Evolutionary conservation across 2,888 invertebrate genomes (phyloP), one percentile per base, ranked within the genome.

Genomic region (Pediacus dermestoides): DNA sequence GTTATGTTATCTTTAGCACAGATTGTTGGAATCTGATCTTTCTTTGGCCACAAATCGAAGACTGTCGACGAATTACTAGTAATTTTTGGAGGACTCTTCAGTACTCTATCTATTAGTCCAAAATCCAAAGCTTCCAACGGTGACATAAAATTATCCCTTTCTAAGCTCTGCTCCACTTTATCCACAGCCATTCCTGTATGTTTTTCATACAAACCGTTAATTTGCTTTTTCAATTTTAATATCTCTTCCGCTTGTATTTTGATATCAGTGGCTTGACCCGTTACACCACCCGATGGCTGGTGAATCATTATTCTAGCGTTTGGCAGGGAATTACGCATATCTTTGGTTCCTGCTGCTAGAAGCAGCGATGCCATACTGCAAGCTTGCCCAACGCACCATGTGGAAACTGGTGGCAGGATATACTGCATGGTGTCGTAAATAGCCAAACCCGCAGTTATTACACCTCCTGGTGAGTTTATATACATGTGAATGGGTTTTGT

Each of bases 351-450:
- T 11, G 95, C 89, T 4, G 90, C 82, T 43, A 97, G 70, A 2
- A 97, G 72, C 30, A 99, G 73, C 10, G 94, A 93, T 1, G 91
- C 97, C 96, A 97, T 96, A 50, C 92, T 93, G 60, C 90, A 89
- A 0, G 95, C 96, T 70, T 95, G 95, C 1, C 96, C 96, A 1
- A 88, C 85, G 56, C 87, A 87, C 78, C 96, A 97, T 0, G 96
- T 97, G 2, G 92, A 85, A 10, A 97, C 85, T 0, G 95, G 95
- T 0, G 95, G 93, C 44, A 88, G 80, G 22, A 97, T 88, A 60
- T 96, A 96, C 72, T 97, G 96, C 95, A 97, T 99, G 15, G 97
- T 97, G 64, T 97, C 97, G 60, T 97, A 99, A 58, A 97, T 96
- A 28, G 91, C 96, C 11, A 97, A 72, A 1, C 96, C 97, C 12